Evolutionary conservation across 2,797 vertebrate genomes (phyloP).

Genomic region (Amphiprion clarkii): DNA sequence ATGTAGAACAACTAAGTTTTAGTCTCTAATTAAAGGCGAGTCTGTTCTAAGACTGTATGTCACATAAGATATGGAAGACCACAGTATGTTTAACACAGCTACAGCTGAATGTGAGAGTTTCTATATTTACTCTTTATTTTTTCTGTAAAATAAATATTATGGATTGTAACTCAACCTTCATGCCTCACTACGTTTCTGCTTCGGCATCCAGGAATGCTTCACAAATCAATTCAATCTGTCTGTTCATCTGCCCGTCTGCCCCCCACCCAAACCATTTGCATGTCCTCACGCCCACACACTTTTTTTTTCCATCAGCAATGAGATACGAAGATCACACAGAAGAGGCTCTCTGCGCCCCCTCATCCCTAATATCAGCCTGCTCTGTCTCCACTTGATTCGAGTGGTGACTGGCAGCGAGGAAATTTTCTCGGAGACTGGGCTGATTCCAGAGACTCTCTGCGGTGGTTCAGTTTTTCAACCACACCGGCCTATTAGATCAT

Average conservation of each 20-base stretch:
- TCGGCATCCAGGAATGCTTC: slow-evolving; percentile 45
- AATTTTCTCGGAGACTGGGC: slow-evolving; percentile 58
- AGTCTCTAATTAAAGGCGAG: slow-evolving; percentile 27
- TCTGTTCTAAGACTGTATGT: slow-evolving; percentile 20
- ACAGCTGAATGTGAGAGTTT: slow-evolving; percentile 8
- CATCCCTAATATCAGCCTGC: slow-evolving; percentile 61
- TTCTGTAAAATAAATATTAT: slow-evolving; percentile 5
- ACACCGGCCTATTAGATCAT: slow-evolving; percentile 60
- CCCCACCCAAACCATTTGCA: slow-evolving; percentile 58
- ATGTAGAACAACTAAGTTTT: slow-evolving; percentile 29
- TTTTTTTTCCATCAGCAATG: slow-evolving; percentile 46
- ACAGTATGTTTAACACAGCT: not conserved
- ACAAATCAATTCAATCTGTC: slow-evolving; percentile 55
- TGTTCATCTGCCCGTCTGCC: slow-evolving; percentile 39
- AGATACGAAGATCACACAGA: slow-evolving; percentile 66
- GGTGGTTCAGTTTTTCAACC: slow-evolving; percentile 46
- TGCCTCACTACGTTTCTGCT: slow-evolving; percentile 8
- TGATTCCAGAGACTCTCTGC: slow-evolving; percentile 53
- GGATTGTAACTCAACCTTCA: slow-evolving; percentile 1
- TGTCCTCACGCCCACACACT: slow-evolving; percentile 67
- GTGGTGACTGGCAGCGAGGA: slow-evolving; percentile 58
- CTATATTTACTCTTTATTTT: slow-evolving; percentile 19
- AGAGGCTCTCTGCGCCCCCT: slow-evolving; percentile 73
- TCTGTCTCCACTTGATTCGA: slow-evolving; percentile 63
- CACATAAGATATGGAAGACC: slow-evolving; percentile 4